Percentiles rank a stretch among this genome's conserved stretches.
These are phyloP conservation scores for Lepidochitona cinerea DNA, from an alignment of 2,888 invertebrate genomes.

Conservation along the genomic window DNA sequence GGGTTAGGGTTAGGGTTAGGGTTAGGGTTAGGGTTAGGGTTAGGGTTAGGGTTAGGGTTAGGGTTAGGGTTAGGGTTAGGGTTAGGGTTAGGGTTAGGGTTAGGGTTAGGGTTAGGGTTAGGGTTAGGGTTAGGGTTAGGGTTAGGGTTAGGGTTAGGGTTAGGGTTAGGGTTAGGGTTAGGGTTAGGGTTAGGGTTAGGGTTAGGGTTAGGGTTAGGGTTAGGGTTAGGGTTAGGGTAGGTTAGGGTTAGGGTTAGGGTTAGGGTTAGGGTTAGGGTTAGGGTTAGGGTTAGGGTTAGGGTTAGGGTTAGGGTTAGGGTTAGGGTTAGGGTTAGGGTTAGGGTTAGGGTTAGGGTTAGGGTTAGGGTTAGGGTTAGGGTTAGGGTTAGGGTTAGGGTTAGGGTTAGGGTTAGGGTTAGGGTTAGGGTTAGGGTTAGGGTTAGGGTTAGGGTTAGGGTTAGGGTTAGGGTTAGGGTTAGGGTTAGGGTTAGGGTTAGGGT, in stretches of 20 bases:
- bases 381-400: conserved; percentile 43
- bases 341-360: conserved; percentile 46
- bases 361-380: conserved; percentile 42
- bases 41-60: conserved; percentile 39
- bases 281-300: conserved; percentile 40
- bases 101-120: conserved; percentile 24
- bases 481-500: conserved; percentile 37
- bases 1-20: conserved; percentile 37
- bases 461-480: conserved; percentile 42
- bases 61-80: conserved; percentile 28
- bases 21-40: conserved; percentile 41
- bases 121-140: conserved; percentile 30
- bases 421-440: conserved; percentile 42
- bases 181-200: conserved; percentile 39
- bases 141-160: conserved; percentile 36
- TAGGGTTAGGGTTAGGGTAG: conserved; percentile 18
- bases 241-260: conserved; percentile 41
- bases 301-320: conserved; percentile 41
- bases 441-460: conserved; percentile 16
- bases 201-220: conserved; percentile 33
- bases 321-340: conserved; percentile 44
- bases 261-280: conserved; percentile 40
- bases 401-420: conserved; percentile 43
- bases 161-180: conserved; percentile 32
- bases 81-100: conserved; percentile 29